Evolutionary conservation across 2,888 invertebrate genomes (phyloP).

Genomic region (Pammene aurita): DNA sequence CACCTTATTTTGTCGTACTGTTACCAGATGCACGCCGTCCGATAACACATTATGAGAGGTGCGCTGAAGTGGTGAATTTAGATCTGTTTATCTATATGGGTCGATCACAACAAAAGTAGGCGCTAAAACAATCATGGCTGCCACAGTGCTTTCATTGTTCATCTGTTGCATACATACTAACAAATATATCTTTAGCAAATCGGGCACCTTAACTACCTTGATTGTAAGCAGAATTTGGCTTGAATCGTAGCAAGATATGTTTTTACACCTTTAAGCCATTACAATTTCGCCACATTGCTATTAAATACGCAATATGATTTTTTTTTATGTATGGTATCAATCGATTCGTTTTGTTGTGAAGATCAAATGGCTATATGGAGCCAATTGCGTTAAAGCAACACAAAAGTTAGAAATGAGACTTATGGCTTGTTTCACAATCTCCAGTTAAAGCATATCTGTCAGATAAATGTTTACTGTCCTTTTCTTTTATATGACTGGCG

Average conservation of each 20-base stretch:
- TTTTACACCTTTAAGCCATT: conserved; percentile 9
- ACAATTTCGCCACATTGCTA: conserved; percentile 1
- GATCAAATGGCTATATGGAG: no score
- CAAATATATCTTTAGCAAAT: neutral
- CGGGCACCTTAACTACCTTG: neutral
- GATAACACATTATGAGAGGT: conserved; percentile 37
- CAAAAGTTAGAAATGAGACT: no score
- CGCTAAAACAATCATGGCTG: conserved; percentile 54
- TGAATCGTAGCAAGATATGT: neutral
- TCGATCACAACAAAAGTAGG: conserved; percentile 54
- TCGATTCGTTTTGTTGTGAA: no score
- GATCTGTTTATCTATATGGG: conserved; percentile 58
- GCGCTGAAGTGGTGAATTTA: conserved; percentile 47
- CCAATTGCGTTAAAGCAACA: no score
- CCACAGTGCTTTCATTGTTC: conserved; percentile 56
- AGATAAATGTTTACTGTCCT: no score
- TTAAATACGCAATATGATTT: no score
- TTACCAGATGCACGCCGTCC: conserved; percentile 38
- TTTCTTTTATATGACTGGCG: no score
- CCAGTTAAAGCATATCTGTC: no score
- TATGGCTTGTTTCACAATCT: no score
- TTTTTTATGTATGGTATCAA: no score
- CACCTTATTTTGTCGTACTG: conserved; percentile 23
- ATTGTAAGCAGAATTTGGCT: conserved; percentile 5
- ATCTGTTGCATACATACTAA: conserved; percentile 30